phyloP scores from a whole-genome alignment of 2,113 vertebrate genomes.

The Pycnonotus jocosus region DNA sequence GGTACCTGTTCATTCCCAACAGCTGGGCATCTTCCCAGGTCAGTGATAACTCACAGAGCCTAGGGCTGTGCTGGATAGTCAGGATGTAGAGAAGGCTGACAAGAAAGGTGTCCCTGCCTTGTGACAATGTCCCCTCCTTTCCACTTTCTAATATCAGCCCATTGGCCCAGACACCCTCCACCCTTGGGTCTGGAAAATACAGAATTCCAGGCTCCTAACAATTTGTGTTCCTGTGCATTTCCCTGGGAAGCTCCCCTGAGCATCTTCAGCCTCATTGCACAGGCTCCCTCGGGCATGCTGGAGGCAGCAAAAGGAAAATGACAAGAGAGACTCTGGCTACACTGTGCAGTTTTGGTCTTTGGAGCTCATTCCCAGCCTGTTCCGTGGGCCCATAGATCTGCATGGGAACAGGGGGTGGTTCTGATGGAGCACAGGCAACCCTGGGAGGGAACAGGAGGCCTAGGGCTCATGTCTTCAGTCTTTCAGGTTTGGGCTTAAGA shows the following conservation, averaged over 20 bases:
- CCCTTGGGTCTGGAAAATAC: neutral
- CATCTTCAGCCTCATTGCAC: neutral
- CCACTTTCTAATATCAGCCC: neutral
- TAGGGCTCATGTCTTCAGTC: neutral
- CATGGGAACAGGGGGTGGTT: neutral
- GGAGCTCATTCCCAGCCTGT: neutral
- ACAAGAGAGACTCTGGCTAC: neutral
- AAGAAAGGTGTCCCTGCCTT: neutral
- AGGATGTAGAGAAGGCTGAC: neutral
- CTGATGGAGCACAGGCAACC: accelerated
- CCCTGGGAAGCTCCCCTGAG: neutral
- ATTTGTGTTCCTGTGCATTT: neutral
- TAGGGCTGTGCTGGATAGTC: neutral
- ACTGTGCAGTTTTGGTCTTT: neutral
- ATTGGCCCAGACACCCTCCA: neutral
- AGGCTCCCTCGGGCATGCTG: neutral
- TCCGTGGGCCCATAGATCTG: neutral
- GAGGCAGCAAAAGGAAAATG: neutral
- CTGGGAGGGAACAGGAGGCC: neutral
- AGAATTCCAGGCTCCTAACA: neutral
- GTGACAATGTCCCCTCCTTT: neutral
- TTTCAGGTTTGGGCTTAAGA: neutral
- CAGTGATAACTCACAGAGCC: neutral
- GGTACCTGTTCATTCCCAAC: neutral
- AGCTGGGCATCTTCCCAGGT: neutral